Evolutionary conservation across 2,797 vertebrate species (phyloP), one percentile per base, ranked within the genome.

Genomic region (Erpetoichthys calabaricus): DNA sequence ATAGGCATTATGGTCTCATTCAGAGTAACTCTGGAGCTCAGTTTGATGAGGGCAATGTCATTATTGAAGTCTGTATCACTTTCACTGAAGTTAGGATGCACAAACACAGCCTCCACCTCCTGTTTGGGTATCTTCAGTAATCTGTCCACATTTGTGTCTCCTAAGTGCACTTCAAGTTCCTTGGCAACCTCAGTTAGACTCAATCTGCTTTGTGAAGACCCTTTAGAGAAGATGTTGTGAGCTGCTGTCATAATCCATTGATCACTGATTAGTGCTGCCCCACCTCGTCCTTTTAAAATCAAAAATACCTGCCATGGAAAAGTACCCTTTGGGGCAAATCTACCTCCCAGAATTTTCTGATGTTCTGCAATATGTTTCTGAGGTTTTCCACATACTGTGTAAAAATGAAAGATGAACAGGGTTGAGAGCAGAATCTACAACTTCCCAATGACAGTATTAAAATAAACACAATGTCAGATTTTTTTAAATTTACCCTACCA

Each of bases 181-280:
- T 6, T 0, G 44, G 60, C n/a, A 8, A 59, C n/a, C 7, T 49
- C 47, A 7, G 7, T 7, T n/a, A 49, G 47, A n/a, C 5, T 49
- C 47, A 7, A 47, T 2, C 47, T 49, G 47, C 5, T 49, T 4
- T 49, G 7, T 49, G 55, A 47, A n/a, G 9, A 4, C 3, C 8
- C 2, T 6, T 8, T 0, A 2, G 6, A 0, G 0, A 60, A 25
- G 3, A 82, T 5, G 5, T 65, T 60, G 56, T 80, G 73, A 63
- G 85, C 83, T 41, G 80, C 79, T 4, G 81, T 86, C 64, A 86
- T 45, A 41, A 85, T 25, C 84, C 84, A 86, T 3, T 45, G 64
- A 7, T 82, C 82, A 47, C 58, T 73, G 7, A 87, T 75, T 60
- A 87, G 66, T 10, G 73, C 70, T 2, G 76, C 84, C 8, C 76